Evolutionary conservation across 1,140 invertebrate species (phyloP).

Genomic region (Hylaeus anthracinus): DNA sequence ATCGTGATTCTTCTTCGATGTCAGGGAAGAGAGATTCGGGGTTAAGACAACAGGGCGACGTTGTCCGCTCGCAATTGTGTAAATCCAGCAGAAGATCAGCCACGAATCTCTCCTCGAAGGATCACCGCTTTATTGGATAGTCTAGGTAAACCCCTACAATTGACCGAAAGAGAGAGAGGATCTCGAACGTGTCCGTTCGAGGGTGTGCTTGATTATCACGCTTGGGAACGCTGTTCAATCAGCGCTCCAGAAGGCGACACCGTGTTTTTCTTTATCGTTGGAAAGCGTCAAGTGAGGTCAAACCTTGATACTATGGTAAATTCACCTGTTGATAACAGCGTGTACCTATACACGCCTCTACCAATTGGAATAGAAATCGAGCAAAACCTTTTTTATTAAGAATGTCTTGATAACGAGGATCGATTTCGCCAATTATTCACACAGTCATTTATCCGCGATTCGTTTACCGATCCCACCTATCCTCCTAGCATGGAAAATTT

Average conservation of each 20-base stretch:
- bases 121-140: slow-evolving; percentile 54
- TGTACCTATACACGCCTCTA: too few species aligned
- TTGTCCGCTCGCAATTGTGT: slow-evolving; percentile 38
- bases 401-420: too few species aligned
- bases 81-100: slow-evolving; percentile 49
- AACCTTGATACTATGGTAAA: too few species aligned
- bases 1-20: slow-evolving; percentile 14
- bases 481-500: background rate
- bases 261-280: background rate
- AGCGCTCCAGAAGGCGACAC: background rate
- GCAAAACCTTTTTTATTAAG: too few species aligned
- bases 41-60: slow-evolving; percentile 47
- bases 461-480: too few species aligned
- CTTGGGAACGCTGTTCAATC: slow-evolving; percentile 24
- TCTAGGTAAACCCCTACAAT: slow-evolving; percentile 41
- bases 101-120: slow-evolving; percentile 19
- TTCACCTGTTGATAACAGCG: too few species aligned
- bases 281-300: background rate
- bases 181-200: slow-evolving; percentile 30
- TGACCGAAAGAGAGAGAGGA: slow-evolving; percentile 27
- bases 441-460: too few species aligned
- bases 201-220: slow-evolving; percentile 31
- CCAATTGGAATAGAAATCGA: too few species aligned
- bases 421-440: too few species aligned
- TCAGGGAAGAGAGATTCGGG: background rate